Evolutionary conservation across 2,888 invertebrate species (phyloP), one percentile per base, ranked within the genome.

Genomic region (Drosophila ustulata): DNA sequence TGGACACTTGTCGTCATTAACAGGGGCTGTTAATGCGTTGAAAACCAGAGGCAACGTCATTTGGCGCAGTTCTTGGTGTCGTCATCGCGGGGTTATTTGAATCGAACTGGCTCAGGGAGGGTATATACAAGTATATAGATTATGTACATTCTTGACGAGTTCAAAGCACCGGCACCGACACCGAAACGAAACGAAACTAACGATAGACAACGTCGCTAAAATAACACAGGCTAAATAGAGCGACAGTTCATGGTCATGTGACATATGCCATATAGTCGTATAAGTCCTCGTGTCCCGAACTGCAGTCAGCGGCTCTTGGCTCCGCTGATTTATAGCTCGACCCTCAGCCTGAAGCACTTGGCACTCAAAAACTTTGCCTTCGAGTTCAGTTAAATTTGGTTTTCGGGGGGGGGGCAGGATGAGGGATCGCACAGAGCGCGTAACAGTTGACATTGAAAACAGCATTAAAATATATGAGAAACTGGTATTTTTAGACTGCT

Each of bases 361-460:
- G 76, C 76, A 69, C 75, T 77, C 65, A 25, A 76, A 71, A 77
- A 73, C 74, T 76, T 77, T 62, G 56, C 61, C 69, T 62, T 68
- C 55, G 37, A 41, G 47, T 59, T 65, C 26, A 32, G 52, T 57
- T 62, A 55, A 37, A 37, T 30, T 41, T 41, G 13, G 13, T 41
- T 6, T 39, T 39, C 8, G n/a, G 4, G 18, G 23, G 4, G 18
- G 41, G 32, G 3, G 26, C 62, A 49, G 66, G 34, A 59, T 52
- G 41, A 37, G 67, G 30, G 50, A 25, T 50, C 49, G 34, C 37
- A 49, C 53, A 46, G 30, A 61, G 46, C 64, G 61, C 67, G 80
- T 70, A 82, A 63, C 66, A 41, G 68, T 79, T 86, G 86, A 77
- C 82, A 83, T 82, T 82, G 82, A 80, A 80, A 75, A 58, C 32